Percentiles rank a stretch among this genome's conserved stretches.
phyloP scores from a whole-genome alignment of 2,888 invertebrate genomes.

The Rapana venosa region DNA sequence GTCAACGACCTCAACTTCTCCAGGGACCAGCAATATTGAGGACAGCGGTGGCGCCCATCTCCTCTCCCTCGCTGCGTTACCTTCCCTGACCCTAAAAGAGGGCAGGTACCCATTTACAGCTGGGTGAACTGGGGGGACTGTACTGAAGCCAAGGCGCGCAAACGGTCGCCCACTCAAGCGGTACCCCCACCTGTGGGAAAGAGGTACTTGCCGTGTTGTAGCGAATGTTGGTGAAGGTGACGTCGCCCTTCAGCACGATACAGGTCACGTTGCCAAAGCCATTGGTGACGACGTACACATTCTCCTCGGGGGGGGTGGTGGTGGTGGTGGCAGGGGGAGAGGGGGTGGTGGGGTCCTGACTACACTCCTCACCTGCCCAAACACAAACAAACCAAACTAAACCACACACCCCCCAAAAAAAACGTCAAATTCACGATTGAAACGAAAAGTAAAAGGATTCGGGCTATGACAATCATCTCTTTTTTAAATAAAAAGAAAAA shows the following conservation, averaged over 20 bases:
- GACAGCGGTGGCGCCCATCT: no score
- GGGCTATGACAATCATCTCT: no score
- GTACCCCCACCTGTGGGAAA: background rate
- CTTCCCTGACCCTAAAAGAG: no score
- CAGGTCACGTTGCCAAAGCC: conserved; percentile 43
- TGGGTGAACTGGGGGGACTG: no score
- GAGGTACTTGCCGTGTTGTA: background rate
- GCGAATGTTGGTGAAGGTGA: conserved; percentile 47
- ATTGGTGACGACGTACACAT: conserved; percentile 36
- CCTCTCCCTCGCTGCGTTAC: no score
- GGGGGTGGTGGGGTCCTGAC: background rate
- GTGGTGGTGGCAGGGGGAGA: background rate
- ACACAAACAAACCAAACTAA: background rate
- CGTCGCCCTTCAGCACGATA: conserved; percentile 48
- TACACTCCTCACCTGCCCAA: background rate
- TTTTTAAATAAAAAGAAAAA: no score
- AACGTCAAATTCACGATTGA: no score
- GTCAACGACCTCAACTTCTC: no score
- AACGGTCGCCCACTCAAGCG: background rate
- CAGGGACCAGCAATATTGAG: no score
- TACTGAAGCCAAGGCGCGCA: background rate
- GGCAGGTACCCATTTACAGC: no score
- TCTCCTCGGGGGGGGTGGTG: conserved; percentile 12
- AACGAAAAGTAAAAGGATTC: no score
- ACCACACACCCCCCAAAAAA: no score